Conservation (phyloP, 2,888 invertebrate species). For the Chydorus sphaericus region DNA sequence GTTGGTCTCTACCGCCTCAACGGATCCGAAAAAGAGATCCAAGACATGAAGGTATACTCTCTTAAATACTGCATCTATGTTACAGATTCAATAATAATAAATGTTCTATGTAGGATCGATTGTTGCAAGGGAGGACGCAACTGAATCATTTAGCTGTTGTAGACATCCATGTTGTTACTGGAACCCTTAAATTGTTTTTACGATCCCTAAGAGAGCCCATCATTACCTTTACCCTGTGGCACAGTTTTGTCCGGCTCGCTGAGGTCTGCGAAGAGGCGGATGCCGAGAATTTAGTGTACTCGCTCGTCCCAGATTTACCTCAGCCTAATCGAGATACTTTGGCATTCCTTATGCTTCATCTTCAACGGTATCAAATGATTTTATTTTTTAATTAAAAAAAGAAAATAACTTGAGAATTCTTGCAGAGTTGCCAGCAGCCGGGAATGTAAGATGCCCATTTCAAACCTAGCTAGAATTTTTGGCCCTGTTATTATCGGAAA, state of each 20-base stretch:
- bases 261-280: slow-evolving; percentile 40
- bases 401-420: slow-evolving; percentile 45
- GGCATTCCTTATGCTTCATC: slow-evolving; percentile 78
- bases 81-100: slow-evolving; percentile 38
- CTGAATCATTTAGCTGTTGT: slow-evolving; percentile 30
- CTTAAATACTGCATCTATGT: slow-evolving; percentile 32
- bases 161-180: slow-evolving; percentile 80
- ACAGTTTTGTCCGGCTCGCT: slow-evolving; percentile 59
- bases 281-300: slow-evolving; percentile 47
- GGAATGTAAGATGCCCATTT: slow-evolving; percentile 64
- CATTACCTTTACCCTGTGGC: slow-evolving; percentile 65
- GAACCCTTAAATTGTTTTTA: slow-evolving; percentile 87
- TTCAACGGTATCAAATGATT: slow-evolving; percentile 65
- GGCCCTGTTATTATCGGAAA: slow-evolving; percentile 90
- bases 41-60: slow-evolving; percentile 33
- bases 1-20: slow-evolving; percentile 85
- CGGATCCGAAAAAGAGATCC: slow-evolving; percentile 77
- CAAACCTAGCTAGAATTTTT: slow-evolving; percentile 78
- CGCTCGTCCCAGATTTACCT: slow-evolving; percentile 70
- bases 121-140: slow-evolving; percentile 11
- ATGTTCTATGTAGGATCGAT: slow-evolving; percentile 27
- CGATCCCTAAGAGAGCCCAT: slow-evolving; percentile 77
- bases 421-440: slow-evolving; percentile 56
- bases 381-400: background rate
- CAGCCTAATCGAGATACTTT: slow-evolving; percentile 87